A percentile compares a stretch with the other conserved stretches of the same genome.
phyloP scores from a whole-genome alignment of 2,888 invertebrate genomes.

The Horisme vitalbata region DNA sequence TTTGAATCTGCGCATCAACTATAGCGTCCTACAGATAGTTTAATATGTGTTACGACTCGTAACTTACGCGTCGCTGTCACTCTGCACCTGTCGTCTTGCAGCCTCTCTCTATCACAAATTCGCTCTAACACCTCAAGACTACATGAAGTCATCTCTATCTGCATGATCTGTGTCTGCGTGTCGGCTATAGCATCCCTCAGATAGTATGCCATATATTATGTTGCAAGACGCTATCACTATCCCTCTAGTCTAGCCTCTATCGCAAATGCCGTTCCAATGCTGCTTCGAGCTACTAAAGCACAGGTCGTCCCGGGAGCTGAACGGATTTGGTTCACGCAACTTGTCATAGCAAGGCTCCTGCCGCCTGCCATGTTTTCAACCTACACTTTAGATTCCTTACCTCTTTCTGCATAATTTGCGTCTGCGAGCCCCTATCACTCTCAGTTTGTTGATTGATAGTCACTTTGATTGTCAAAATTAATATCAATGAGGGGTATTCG shows the following conservation, averaged over 20 bases:
- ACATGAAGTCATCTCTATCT: slow-evolving; percentile 92
- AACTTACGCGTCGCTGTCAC: slow-evolving; percentile 54
- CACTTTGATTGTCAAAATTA: too few relatives aligned
- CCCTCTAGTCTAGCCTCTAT: slow-evolving; percentile 89
- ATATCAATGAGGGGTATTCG: too few relatives aligned
- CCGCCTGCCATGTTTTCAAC: too few relatives aligned
- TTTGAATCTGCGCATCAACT: slow-evolving; percentile 94
- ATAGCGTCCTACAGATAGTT: slow-evolving; percentile 95
- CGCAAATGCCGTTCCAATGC: slow-evolving; percentile 92
- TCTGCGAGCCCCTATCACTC: too few relatives aligned
- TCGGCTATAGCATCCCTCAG: slow-evolving; percentile 95
- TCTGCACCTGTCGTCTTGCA: slow-evolving; percentile 85
- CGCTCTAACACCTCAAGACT: too few relatives aligned
- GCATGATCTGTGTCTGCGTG: slow-evolving; percentile 96
- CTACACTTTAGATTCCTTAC: too few relatives aligned
- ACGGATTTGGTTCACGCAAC: too few relatives aligned
- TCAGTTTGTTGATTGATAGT: too few relatives aligned
- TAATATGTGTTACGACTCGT: slow-evolving; percentile 88
- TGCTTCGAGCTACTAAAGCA: slow-evolving; percentile 94
- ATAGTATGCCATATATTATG: slow-evolving; percentile 90
- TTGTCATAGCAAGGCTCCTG: too few relatives aligned
- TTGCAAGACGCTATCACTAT: slow-evolving; percentile 60
- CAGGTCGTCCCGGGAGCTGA: too few relatives aligned
- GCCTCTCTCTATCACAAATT: slow-evolving; percentile 90
- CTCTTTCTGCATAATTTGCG: slow-evolving; percentile 96